phyloP scores from a whole-genome alignment of 2,888 invertebrate species.

The Hesperia comma region DNA sequence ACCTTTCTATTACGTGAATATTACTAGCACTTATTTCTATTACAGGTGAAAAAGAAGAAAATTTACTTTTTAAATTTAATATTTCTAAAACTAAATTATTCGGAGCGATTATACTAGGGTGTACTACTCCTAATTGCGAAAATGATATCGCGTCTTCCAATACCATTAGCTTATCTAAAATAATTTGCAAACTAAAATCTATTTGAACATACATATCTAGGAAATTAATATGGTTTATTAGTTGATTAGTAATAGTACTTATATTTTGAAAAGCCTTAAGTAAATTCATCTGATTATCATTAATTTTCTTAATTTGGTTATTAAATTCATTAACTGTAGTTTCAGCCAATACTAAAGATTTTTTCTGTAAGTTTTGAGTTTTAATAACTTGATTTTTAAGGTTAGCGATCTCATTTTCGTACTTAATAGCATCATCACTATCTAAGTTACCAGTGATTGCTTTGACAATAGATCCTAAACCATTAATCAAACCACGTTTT shows the following conservation, averaged over 20 bases:
- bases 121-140: slow-evolving; percentile 36
- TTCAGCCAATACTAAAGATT: slow-evolving; percentile 12
- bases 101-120: slow-evolving; percentile 27
- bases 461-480: slow-evolving; percentile 25
- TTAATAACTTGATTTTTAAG: slow-evolving; percentile 13
- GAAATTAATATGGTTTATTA: slow-evolving; percentile 11
- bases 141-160: slow-evolving; percentile 36
- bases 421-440: slow-evolving; percentile 17
- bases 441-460: slow-evolving; percentile 25
- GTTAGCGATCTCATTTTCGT: slow-evolving; percentile 16
- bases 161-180: slow-evolving; percentile 37
- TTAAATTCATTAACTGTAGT: slow-evolving; percentile 11
- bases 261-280: slow-evolving; percentile 12
- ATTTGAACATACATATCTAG: slow-evolving; percentile 23
- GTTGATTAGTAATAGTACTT: slow-evolving; percentile 4
- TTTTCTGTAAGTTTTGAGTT: slow-evolving; percentile 8
- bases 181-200: slow-evolving; percentile 29
- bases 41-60: background rate
- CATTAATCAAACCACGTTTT: slow-evolving; percentile 17
- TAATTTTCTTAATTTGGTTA: slow-evolving; percentile 27
- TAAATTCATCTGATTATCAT: slow-evolving; percentile 21
- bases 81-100: slow-evolving; percentile 32
- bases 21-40: slow-evolving; percentile 4
- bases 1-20: slow-evolving; percentile 17
- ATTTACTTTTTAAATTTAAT: background rate